Conservation (phyloP, 2,888 invertebrate species). For the Tenthredo notha region DNA sequence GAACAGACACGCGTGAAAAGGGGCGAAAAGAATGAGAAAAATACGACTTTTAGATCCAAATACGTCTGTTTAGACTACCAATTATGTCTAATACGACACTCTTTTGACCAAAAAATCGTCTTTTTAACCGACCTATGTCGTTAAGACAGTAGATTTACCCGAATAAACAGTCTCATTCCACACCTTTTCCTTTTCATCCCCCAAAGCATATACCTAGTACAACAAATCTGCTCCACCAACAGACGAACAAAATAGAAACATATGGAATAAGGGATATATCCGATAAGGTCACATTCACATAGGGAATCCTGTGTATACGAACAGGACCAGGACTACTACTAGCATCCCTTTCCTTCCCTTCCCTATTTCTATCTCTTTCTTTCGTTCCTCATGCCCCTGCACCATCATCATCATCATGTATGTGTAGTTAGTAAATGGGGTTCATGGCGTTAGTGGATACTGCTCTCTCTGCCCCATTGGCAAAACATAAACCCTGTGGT, state of each 20-base stretch:
- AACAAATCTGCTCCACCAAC: neutral
- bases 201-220: neutral
- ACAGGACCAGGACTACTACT: neutral
- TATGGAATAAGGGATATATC: slow-evolving; percentile 47
- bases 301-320: neutral
- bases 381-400: neutral
- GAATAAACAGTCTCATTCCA: neutral
- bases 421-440: slow-evolving; percentile 62
- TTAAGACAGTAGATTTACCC: too few species aligned
- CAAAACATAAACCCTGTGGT: slow-evolving; percentile 76
- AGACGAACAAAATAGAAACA: slow-evolving; percentile 35
- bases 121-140: too few species aligned
- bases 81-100: too few species aligned
- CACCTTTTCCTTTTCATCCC: neutral
- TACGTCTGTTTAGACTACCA: too few species aligned
- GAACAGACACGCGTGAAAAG: too few species aligned
- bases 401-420: neutral
- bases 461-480: slow-evolving; percentile 66
- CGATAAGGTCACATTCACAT: slow-evolving; percentile 4
- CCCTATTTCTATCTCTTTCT: neutral
- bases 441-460: slow-evolving; percentile 72
- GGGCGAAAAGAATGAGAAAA: too few species aligned
- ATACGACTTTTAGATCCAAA: too few species aligned
- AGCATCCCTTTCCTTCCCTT: neutral
- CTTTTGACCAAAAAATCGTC: too few species aligned